Conservation (phyloP, 2,888 invertebrate genomes). For the Ommatoiulus sabulosus region DNA sequence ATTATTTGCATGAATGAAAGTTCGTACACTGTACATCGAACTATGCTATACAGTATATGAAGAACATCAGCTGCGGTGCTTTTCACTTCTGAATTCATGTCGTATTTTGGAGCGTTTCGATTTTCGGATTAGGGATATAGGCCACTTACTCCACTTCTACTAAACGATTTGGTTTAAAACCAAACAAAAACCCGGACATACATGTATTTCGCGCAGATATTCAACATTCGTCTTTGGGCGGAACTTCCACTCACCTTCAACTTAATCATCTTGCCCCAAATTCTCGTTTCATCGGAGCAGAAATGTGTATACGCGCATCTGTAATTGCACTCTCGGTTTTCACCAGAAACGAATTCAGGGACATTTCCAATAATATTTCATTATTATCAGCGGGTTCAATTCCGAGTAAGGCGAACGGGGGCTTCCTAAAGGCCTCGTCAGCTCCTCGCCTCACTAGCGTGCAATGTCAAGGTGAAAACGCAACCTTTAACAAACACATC, state of each 20-base stretch:
- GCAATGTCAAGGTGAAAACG: neutral
- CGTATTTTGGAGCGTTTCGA: too few relatives aligned
- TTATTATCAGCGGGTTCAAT: neutral
- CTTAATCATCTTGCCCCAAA: neutral
- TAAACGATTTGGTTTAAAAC: too few relatives aligned
- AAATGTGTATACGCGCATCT: neutral
- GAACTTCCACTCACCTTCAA: neutral
- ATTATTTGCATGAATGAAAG: too few relatives aligned
- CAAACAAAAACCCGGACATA: neutral
- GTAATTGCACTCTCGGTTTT: neutral
- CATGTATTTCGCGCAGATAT: too few relatives aligned
- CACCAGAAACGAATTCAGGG: conserved; percentile 16
- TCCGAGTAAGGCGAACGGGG: neutral
- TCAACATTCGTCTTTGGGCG: neutral
- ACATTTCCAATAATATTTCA: conserved; percentile 1
- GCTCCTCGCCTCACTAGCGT: neutral
- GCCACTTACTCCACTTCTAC: too few relatives aligned
- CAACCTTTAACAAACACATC: neutral
- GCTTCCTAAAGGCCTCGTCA: neutral
- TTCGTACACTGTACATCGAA: too few relatives aligned
- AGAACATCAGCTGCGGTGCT: too few relatives aligned
- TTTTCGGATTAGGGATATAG: too few relatives aligned
- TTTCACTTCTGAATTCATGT: too few relatives aligned
- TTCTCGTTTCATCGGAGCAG: neutral
- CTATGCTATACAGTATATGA: too few relatives aligned